phyloP scores from a whole-genome alignment of 35 echinoderm and acorn worm genomes.

The Diadema setosum region DNA sequence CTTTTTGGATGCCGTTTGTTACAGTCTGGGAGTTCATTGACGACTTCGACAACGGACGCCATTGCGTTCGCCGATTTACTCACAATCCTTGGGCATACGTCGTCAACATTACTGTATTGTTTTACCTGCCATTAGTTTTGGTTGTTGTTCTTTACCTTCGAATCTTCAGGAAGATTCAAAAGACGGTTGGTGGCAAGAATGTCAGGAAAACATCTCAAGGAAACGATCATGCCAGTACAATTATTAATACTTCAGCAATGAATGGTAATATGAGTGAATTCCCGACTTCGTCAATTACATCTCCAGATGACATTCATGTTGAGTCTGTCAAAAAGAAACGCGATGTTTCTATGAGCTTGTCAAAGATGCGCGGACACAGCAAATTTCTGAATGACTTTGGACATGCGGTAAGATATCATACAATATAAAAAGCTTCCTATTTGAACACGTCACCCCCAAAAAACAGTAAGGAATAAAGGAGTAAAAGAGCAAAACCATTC shows the following conservation, averaged over 20 bases:
- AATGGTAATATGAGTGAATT: too few relatives aligned
- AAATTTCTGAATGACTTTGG: too few relatives aligned
- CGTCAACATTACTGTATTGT: not conserved
- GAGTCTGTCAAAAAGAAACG: not conserved
- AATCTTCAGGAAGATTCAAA: not conserved
- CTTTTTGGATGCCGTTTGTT: not conserved
- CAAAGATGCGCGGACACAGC: not conserved
- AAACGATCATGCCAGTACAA: not conserved
- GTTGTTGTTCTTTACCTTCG: not conserved
- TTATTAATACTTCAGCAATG: too few relatives aligned
- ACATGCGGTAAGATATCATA: too few relatives aligned
- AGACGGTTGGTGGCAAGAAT: not conserved
- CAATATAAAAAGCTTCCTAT: too few relatives aligned
- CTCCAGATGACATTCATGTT: not conserved
- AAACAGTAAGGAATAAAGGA: too few relatives aligned
- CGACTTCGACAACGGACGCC: not conserved
- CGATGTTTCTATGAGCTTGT: not conserved
- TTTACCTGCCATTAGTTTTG: not conserved
- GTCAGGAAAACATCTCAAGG: not conserved
- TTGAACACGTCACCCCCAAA: too few relatives aligned
- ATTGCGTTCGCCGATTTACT: not conserved
- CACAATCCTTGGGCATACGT: not conserved
- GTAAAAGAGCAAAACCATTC: too few relatives aligned
- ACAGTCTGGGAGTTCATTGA: not conserved
- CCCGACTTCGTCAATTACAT: too few relatives aligned